Evolutionary conservation across 2,888 invertebrate genomes (phyloP), one percentile per base, ranked within the genome.

Genomic region (Tryphoninae sp.): DNA sequence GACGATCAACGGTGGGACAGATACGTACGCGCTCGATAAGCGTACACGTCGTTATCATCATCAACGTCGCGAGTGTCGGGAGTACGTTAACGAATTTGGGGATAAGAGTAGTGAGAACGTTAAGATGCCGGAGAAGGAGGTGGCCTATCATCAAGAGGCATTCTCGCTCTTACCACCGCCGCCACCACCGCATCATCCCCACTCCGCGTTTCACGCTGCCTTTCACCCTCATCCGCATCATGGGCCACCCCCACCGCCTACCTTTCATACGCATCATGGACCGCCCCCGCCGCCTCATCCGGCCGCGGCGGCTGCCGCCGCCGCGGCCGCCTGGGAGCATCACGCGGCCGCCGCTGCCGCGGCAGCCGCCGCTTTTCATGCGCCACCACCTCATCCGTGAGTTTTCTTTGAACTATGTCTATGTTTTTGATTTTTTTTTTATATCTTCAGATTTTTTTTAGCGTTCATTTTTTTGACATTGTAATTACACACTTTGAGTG

Each of bases 261-360:
- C 94, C 92, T 91, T 91, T 85, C 91, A 91, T 82, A 89, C 90
- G 23, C 91, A 90, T 83, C 91, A 90, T 78, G 90, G 87, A 80
- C 88, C 84, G 83, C 89, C 90, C n/a, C 90, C 86, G 79, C 89
- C 75, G 87, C 91, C 85, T 22, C 85, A 85, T 83, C 85, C 83
- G 40, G 85, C 83, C 3, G 84, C 83, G 13, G 83, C 85, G 84
- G 90, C 90, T 2, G 94, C 90, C 1, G 90, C 93, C 78, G 93
- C 93, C 84, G 93, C 93, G 91, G 94, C 91, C 91, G 93, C 92
- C 90, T 94, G 91, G 94, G 94, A 92, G 91, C 94, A 92, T 94
- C 94, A 95, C 90, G 94, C 94, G 94, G 92, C 94, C 89, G 94
- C 94, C 89, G 93, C 95, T 87, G 93, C 94, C 90, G 89, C 94